Base-by-base conservation (phyloP, 2,113 vertebrate species). In the Trichechus manatus region DNA sequence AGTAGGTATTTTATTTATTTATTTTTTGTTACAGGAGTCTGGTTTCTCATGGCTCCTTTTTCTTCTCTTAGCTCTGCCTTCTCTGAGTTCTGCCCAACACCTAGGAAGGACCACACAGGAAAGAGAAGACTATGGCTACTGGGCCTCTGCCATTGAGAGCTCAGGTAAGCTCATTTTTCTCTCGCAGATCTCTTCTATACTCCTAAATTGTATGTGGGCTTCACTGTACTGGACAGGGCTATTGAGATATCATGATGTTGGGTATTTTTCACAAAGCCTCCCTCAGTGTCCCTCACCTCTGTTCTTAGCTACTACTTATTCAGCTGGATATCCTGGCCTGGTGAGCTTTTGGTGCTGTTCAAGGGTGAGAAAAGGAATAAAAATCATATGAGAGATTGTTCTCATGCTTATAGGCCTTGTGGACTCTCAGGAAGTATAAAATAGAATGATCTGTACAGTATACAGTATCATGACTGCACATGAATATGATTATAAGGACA, bases 151-250 rank as follows among this genome's bases (percentile, higher is more conserved):
- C 77, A 1, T 1, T n/a, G 33, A 77, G 47, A 89, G 39, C 77
- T 74, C 91, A 88, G 97, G 92, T 97, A 56, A 97, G 81, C 89
- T 82, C 29, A 3, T 50, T 53, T 53, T 91, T 85, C 47, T 87
- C 27, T 80, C 61, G 78, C 63, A 63, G 0, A 59, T 29, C 3
- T 75, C 27, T 47, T 17, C 20, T 56, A 50, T 53, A 44, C 42
- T 81, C 14, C 50, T 44, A 2, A 59, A 2, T 31, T 50, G 22
- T 47, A 47, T 63, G n/a, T 66, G 44, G 44, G 29, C 11, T 39
- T 96, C 36, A 25, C 29, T 50, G 53, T 50, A 39, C 63, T 92
- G 53, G 36, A 61, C 36, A 29, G 70, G 8, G 11, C n/a, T 44
- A 2, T 6, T 53, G 53, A 33, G 3, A 5, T 79, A 13, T 36